Conservation (phyloP, 2,888 invertebrate species). For the Dione vanillae region DNA sequence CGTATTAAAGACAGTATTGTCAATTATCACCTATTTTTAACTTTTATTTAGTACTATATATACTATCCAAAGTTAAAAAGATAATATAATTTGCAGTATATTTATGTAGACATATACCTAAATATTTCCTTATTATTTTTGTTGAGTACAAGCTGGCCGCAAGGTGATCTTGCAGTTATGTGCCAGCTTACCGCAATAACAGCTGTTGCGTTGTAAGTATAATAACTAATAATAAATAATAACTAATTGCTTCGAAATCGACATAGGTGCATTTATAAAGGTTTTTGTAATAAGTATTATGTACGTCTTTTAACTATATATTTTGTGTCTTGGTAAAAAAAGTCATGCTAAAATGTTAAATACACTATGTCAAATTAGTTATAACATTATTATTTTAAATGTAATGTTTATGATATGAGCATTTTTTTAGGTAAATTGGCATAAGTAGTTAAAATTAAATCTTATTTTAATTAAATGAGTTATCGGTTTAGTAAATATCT, state of each 20-base stretch:
- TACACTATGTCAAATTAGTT: no score
- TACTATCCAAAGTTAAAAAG: background rate
- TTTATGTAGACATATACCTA: background rate
- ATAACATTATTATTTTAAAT: no score
- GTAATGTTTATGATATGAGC: background rate
- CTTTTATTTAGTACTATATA: background rate
- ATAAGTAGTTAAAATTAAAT: background rate
- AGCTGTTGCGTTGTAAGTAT: constrained; percentile 25
- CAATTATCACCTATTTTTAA: background rate
- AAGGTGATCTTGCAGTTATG: constrained; percentile 23
- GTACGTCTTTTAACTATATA: background rate
- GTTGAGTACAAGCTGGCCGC: constrained; percentile 12
- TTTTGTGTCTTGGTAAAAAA: background rate
- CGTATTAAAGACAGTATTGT: background rate
- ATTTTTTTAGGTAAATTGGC: background rate
- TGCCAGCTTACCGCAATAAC: constrained; percentile 24
- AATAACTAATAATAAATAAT: constrained; percentile 28
- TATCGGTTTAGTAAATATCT: background rate
- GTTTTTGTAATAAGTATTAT: no score
- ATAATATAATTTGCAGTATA: background rate
- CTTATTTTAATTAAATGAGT: background rate
- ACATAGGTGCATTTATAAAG: background rate
- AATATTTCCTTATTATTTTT: constrained; percentile 14
- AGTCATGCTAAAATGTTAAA: no score
- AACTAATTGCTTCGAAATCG: constrained; percentile 10